A percentile compares a stretch with the other conserved stretches of the same genome.
Conservation (phyloP, 2,888 invertebrate genomes). For the Pocota personata region DNA sequence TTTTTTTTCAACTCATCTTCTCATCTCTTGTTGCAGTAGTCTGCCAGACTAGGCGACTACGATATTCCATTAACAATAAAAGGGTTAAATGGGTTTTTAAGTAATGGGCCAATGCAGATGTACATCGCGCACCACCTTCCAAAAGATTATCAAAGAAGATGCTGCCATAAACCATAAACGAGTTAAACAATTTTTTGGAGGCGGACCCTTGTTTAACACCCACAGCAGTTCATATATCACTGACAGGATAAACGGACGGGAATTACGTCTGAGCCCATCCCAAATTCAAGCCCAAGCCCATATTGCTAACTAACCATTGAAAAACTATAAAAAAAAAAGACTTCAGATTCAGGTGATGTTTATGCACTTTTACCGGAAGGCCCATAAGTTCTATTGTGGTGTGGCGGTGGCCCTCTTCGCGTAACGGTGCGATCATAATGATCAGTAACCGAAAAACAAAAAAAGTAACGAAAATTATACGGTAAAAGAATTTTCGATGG, state of each 20-base stretch:
- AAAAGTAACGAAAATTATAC: slow-evolving; percentile 11
- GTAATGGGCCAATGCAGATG: slow-evolving; percentile 17
- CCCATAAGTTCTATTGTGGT: slow-evolving; percentile 26
- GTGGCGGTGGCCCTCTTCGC: slow-evolving; percentile 32
- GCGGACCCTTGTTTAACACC: slow-evolving; percentile 20
- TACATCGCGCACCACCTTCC: neutral
- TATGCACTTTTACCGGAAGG: slow-evolving; percentile 57
- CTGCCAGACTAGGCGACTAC: slow-evolving; percentile 1
- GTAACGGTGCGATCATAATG: slow-evolving; percentile 37
- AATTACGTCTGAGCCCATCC: slow-evolving; percentile 44
- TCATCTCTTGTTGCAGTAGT: slow-evolving; percentile 23
- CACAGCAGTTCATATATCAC: slow-evolving; percentile 42
- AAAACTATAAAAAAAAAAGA: neutral
- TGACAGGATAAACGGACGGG: slow-evolving; percentile 37
- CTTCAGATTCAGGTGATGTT: slow-evolving; percentile 28
- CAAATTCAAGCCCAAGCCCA: slow-evolving; percentile 37
- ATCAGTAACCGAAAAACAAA: slow-evolving; percentile 30
- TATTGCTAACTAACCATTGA: slow-evolving; percentile 17
- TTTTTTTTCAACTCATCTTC: neutral
- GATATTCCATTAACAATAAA: slow-evolving; percentile 48
- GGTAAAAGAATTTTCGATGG: slow-evolving; percentile 56
- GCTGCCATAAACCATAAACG: slow-evolving; percentile 17
- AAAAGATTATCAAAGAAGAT: slow-evolving; percentile 3
- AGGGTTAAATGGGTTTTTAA: slow-evolving; percentile 40
- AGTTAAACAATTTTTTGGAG: neutral